Evolutionary conservation across 2,888 invertebrate species (phyloP), one percentile per base, ranked within the genome.

Genomic region (Microctonus brassicae): DNA sequence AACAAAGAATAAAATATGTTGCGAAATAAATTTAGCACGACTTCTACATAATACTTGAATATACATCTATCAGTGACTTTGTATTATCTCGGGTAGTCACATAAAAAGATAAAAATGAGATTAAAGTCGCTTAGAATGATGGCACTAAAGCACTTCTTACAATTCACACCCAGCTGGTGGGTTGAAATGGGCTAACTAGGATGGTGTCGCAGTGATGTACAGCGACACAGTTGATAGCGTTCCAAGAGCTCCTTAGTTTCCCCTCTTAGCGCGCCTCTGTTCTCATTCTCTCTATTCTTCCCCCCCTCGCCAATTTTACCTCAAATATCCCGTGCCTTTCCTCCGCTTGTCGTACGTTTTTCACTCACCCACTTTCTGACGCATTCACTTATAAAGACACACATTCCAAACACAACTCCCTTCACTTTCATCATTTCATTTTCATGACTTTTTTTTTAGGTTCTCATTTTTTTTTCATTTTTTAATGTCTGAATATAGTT

Each of bases 171-270:
- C 36, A 42, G 52, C 60, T 55, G 66, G 60, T 61, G 52, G 53
- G 74, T 80, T 81, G 82, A 83, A 85, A 84, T 83, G 82, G 82
- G 80, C 82, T 81, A 83, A 82, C 85, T 86, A 85, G 86, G 84
- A 86, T 84, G 84, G 86, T 86, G 86, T 87, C 86, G 84, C 83
- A 83, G 86, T 87, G 87, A 87, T 87, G 86, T 87, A 87, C 87
- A 86, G 85, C 86, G 87, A 87, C 87, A 86, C 86, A 81, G 82
- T 84, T 85, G 87, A 87, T 87, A 87, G 86, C 84, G 86, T 85
- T 86, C 86, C 87, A 87, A 87, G 84, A 82, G 87, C 87, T 71
- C 75, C 78, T 72, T 75, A 73, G 58, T 70, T 73, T 65, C 71
- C 34, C 36, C 26, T 67, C 67, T n/a, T n/a, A n/a, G n/a, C n/a